Conservation (phyloP, 2,797 vertebrate species). For the Sternarchorhynchus goeldii region DNA sequence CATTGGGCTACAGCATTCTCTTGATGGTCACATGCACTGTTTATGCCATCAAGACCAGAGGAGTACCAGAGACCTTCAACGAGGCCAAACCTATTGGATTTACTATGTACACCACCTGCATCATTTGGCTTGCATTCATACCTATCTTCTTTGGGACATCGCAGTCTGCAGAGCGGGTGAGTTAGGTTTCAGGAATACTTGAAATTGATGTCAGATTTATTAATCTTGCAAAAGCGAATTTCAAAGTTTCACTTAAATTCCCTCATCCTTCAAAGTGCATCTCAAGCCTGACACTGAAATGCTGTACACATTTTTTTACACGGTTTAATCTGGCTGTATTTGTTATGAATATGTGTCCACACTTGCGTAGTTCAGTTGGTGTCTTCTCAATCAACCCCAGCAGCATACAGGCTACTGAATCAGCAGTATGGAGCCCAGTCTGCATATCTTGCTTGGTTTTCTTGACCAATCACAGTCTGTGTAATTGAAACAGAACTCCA, state of each 20-base stretch:
- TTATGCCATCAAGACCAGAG: slow-evolving; percentile 96
- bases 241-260: background rate
- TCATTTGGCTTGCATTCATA: slow-evolving; percentile 98
- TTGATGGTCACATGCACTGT: slow-evolving; percentile 98
- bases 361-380: background rate
- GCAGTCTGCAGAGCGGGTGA: slow-evolving; percentile 95
- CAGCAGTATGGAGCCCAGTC: background rate
- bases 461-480: background rate
- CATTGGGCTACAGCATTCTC: slow-evolving; percentile 95
- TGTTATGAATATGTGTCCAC: slow-evolving; percentile 4
- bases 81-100: slow-evolving; percentile 98
- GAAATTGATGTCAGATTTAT: background rate
- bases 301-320: background rate
- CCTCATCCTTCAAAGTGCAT: background rate
- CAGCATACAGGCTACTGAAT: no score
- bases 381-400: background rate
- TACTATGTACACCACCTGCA: slow-evolving; percentile 99
- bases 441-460: background rate
- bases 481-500: background rate
- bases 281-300: background rate
- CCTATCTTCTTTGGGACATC: slow-evolving; percentile 99
- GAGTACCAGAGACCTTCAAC: slow-evolving; percentile 97
- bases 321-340: background rate
- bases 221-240: background rate
- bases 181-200: slow-evolving; percentile 54